A percentile compares a stretch with the other conserved stretches of the same genome.
phyloP scores from a whole-genome alignment of 2,113 vertebrate species.

The Chinchilla lanigera region DNA sequence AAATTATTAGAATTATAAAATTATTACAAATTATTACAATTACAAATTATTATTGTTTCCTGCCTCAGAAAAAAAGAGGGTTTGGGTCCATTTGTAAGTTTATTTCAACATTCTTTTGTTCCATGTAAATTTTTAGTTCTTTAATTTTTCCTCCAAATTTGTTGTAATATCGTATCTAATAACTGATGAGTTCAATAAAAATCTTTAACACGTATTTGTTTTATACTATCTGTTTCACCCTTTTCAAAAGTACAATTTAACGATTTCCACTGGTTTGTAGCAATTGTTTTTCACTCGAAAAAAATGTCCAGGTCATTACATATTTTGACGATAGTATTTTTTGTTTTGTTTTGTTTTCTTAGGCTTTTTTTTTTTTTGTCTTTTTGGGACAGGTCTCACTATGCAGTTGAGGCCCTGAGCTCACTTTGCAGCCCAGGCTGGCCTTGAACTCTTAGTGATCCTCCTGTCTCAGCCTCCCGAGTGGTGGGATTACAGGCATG shows the following conservation, averaged over 20 bases:
- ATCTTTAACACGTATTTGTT: background rate
- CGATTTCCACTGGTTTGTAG: background rate
- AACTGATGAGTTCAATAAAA: background rate
- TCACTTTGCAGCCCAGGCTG: background rate
- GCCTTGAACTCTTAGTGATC: background rate
- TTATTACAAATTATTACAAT: background rate
- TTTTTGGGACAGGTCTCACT: background rate
- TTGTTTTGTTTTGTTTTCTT: background rate
- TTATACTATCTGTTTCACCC: background rate
- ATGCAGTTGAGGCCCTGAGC: background rate
- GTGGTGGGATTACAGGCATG: background rate
- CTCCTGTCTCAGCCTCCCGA: background rate
- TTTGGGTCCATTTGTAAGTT: background rate
- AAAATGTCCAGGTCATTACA: background rate
- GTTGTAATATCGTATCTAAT: slow-evolving; percentile 33
- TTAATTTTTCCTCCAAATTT: slow-evolving; percentile 19
- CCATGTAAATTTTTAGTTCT: background rate
- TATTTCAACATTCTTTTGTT: background rate
- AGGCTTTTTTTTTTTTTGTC: background rate
- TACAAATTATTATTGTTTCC: background rate
- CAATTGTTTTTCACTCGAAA: background rate
- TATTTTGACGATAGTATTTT: background rate
- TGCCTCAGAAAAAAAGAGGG: background rate
- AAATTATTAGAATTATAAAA: background rate
- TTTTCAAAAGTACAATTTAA: slow-evolving; percentile 9